These are phyloP conservation scores for Apogon talboti DNA, from an alignment of 2,797 vertebrate genomes.

Conservation along the genomic window DNA sequence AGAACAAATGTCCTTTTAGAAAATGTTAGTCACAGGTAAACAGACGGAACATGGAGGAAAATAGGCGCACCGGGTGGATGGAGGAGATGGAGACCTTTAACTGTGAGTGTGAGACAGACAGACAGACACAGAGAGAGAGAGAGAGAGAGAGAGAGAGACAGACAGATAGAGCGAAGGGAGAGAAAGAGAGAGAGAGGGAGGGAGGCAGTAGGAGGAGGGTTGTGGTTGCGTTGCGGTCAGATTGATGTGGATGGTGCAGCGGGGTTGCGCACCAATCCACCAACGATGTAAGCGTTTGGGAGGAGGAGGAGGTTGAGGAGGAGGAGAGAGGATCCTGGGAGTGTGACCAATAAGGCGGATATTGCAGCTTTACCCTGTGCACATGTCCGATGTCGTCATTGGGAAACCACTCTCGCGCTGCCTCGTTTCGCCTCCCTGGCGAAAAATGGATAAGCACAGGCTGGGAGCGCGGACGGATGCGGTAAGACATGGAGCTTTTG, in stretches of 20 bases:
- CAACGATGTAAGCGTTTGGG: constrained; percentile 37
- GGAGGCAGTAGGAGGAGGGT: background rate
- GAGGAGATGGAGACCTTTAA: background rate
- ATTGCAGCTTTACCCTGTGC: constrained; percentile 55
- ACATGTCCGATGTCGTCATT: constrained; percentile 76
- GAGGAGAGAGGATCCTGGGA: constrained; percentile 7
- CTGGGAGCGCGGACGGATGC: constrained; percentile 60
- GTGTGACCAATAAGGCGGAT: constrained; percentile 59
- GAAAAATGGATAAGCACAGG: constrained; percentile 57
- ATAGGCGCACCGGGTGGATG: background rate
- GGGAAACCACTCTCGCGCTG: constrained; percentile 57
- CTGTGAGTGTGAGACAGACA: background rate
- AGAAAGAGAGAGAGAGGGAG: background rate
- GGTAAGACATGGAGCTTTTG: constrained; percentile 69
- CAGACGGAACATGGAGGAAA: constrained; percentile 32
- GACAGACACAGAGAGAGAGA: constrained; percentile 1
- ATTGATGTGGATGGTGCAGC: constrained; percentile 67
- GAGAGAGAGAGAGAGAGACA: background rate
- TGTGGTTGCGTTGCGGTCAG: constrained; percentile 29
- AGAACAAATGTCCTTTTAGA: constrained; percentile 6
- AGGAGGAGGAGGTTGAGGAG: constrained; percentile 6
- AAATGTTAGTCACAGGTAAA: constrained; percentile 26
- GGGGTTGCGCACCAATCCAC: constrained; percentile 64
- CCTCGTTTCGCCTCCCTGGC: constrained; percentile 35
- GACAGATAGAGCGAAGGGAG: background rate